Evolutionary conservation across 2,113 vertebrate species (phyloP), one percentile per base, ranked within the genome.

Genomic region (Empidonax traillii): DNA sequence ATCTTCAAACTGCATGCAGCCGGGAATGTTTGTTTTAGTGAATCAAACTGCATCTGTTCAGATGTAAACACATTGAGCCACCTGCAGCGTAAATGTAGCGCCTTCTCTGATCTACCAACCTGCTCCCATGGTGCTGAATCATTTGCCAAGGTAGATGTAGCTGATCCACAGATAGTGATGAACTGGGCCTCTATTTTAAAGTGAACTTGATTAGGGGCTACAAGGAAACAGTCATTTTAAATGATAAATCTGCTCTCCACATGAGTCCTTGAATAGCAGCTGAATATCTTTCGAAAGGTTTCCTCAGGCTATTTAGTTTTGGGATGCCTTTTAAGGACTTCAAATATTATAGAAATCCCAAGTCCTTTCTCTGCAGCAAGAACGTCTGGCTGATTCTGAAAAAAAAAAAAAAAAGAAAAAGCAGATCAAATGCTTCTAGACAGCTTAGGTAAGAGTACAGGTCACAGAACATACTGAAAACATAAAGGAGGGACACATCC

Each of bases 51-150:
- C 19, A 20, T 19, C 33, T 56, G 31, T 6, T 66, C 25, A 66
- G 28, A 53, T 16, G 5, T n/a, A 77, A 90, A 77, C 12, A 58
- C 4, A 12, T 77, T 53, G n/a, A 92, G 31, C 10, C 41, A 56
- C 35, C 28, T 46, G 28, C 24, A 33, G 12, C 14, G 6, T 41
- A 55, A 56, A 28, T 39, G 39, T 4, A 55, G 37, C 2, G 0
- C 73, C 66, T 51, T 67, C 46, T 80, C 76, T 58, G n/a, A 67
- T 35, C 31, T 67, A n/a, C 14, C 31, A 31, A 24, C 18, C 28
- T 1, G 1, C 8, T 46, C 5, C 31, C 1, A 0, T 61, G 6
- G 8, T 49, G 18, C 9, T 90, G 65, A 55, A 55, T 47, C 67
- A 43, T 66, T 87, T 81, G 6, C 31, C 28, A 72, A 47, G 31